Evolutionary conservation across 2,797 vertebrate species (phyloP).

Genomic region (Calcarius lapponicus): DNA sequence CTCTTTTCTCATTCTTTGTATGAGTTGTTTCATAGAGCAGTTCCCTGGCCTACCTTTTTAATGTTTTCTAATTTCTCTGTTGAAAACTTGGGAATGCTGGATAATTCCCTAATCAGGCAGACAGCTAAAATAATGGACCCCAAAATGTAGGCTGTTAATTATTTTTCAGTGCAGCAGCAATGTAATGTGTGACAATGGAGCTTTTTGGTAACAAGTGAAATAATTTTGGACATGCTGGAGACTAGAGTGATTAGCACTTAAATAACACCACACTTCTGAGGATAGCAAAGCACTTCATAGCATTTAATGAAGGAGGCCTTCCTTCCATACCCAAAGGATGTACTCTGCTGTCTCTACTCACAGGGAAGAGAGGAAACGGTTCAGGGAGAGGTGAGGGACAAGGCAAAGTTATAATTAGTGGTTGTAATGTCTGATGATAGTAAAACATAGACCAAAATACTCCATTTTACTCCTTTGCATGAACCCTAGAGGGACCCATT

Average conservation of each 20-base stretch:
- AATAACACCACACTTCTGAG: constrained; percentile 49
- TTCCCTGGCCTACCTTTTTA: constrained; percentile 73
- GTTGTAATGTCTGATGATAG: not conserved
- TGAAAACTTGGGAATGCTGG: constrained; percentile 74
- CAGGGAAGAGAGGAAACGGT: constrained; percentile 16
- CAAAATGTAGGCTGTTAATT: constrained; percentile 73
- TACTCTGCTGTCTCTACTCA: not conserved
- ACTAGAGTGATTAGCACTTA: constrained; percentile 65
- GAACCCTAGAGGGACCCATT: not conserved
- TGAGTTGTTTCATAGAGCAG: constrained; percentile 63
- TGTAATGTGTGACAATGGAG: constrained; percentile 64
- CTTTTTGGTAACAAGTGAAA: constrained; percentile 62
- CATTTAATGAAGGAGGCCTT: constrained; percentile 65
- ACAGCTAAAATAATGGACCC: constrained; percentile 69
- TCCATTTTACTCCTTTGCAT: not conserved
- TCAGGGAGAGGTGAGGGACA: constrained; percentile 31
- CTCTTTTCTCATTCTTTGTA: constrained; percentile 64
- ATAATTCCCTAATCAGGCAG: constrained; percentile 75
- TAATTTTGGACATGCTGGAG: constrained; percentile 58
- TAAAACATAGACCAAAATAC: not conserved
- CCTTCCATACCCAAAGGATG: constrained; percentile 12
- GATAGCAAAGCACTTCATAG: constrained; percentile 32
- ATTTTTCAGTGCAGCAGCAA: constrained; percentile 65
- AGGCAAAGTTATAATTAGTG: constrained; percentile 25
- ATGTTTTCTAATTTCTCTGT: constrained; percentile 72